phyloP scores from a whole-genome alignment of 2,797 vertebrate species.

The Atherinosoma microstoma region DNA sequence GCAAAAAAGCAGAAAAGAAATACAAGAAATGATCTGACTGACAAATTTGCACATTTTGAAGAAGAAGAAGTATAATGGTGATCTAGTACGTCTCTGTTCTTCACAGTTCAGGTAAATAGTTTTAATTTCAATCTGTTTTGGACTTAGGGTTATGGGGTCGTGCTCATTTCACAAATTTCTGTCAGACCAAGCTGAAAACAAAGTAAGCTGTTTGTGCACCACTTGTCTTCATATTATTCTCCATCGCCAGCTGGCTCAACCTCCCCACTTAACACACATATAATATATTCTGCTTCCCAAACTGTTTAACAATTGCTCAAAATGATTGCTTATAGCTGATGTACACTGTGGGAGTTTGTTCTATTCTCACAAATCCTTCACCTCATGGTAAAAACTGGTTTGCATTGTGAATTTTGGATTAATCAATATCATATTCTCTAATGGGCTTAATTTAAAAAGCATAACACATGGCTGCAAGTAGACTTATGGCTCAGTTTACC shows the following conservation, averaged over 20 bases:
- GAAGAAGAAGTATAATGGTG: too few relatives aligned
- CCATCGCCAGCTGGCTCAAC: neutral
- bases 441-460: too few relatives aligned
- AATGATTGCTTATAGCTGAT: neutral
- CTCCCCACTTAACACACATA: neutral
- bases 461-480: neutral
- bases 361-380: neutral
- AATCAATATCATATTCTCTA: neutral
- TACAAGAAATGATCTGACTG: neutral
- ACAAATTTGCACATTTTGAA: too few relatives aligned
- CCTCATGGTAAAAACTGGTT: neutral
- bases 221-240: neutral
- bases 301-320: neutral
- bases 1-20: neutral
- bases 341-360: neutral
- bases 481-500: constrained; percentile 22
- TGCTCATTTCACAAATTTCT: neutral
- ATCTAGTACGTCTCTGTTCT: neutral
- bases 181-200: neutral
- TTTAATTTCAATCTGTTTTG: neutral
- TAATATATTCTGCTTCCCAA: too few relatives aligned
- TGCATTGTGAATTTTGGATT: neutral
- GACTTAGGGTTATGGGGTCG: neutral
- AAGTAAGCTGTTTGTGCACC: neutral
- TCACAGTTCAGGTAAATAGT: neutral